Conservation (phyloP, 2,888 invertebrate species). For the Cheilosia soror region DNA sequence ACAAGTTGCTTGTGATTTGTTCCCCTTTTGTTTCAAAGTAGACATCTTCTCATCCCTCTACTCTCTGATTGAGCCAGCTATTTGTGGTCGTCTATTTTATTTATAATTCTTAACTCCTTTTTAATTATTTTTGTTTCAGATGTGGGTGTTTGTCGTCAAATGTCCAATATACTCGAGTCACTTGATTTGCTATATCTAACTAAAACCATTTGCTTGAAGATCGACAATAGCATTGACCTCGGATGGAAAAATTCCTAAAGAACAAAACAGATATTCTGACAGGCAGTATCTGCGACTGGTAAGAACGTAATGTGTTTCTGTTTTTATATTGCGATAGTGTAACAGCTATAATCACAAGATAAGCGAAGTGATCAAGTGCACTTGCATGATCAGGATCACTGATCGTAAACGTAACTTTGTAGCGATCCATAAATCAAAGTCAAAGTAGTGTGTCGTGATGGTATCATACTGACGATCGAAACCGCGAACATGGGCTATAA, state of each 20-base stretch:
- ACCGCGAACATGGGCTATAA: not conserved
- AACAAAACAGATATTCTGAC: not conserved
- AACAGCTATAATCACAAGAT: too few relatives aligned
- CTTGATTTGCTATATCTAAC: slow-evolving; percentile 11
- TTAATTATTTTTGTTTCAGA: slow-evolving; percentile 18
- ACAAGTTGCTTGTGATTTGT: slow-evolving; percentile 51
- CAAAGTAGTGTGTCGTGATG: not conserved
- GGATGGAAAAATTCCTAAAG: not conserved
- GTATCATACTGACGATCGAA: not conserved
- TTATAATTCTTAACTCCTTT: slow-evolving; percentile 42
- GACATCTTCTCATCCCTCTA: slow-evolving; percentile 3
- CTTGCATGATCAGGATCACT: not conserved
- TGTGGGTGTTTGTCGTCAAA: slow-evolving; percentile 35
- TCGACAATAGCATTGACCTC: slow-evolving; percentile 15
- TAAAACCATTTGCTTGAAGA: not conserved
- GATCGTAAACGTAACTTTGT: not conserved
- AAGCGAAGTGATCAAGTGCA: too few relatives aligned
- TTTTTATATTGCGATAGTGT: not conserved
- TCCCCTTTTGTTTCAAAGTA: slow-evolving; percentile 38
- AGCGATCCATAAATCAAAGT: not conserved
- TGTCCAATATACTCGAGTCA: slow-evolving; percentile 10
- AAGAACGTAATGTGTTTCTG: not conserved
- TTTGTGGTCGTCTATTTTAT: slow-evolving; percentile 11
- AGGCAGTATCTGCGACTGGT: not conserved
- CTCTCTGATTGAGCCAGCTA: not conserved